phyloP scores from a whole-genome alignment of 2,888 invertebrate genomes.

The Calliopum simillimum region DNA sequence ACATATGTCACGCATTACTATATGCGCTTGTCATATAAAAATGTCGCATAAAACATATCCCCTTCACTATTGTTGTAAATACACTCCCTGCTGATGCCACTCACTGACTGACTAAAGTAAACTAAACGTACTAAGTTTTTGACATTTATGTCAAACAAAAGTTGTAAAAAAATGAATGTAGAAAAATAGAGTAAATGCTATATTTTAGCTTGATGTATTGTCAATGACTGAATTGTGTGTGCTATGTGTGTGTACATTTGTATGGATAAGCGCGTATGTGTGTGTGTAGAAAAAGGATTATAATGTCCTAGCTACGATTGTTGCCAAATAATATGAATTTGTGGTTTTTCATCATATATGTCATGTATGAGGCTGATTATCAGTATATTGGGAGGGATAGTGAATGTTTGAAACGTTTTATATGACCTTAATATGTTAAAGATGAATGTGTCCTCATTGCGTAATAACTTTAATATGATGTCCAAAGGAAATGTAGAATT shows the following conservation, averaged over 20 bases:
- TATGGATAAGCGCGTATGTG: constrained; percentile 22
- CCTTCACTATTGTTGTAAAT: neutral
- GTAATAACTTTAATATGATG: neutral
- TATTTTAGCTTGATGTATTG: constrained; percentile 25
- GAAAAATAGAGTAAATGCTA: constrained; percentile 28
- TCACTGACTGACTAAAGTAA: neutral
- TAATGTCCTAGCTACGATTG: constrained; percentile 22
- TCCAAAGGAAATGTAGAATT: too few species aligned
- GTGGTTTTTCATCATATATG: neutral
- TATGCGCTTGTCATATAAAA: constrained; percentile 13
- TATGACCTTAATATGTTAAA: too few species aligned
- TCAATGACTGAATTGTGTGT: constrained; percentile 7
- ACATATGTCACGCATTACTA: constrained; percentile 22
- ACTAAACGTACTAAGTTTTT: neutral
- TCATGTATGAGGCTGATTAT: neutral
- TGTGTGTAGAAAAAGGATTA: constrained; percentile 32
- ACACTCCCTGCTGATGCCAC: constrained; percentile 10
- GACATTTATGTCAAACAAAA: neutral
- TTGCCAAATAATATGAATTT: constrained; percentile 2
- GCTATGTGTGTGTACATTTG: neutral
- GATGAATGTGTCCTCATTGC: neutral
- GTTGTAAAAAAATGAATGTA: constrained; percentile 25
- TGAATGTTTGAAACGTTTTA: too few species aligned
- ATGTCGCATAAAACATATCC: constrained; percentile 13
- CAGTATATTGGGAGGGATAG: neutral